Evolutionary conservation across 2,113 vertebrate species (phyloP).

Genomic region (Typhlomys cinereus): DNA sequence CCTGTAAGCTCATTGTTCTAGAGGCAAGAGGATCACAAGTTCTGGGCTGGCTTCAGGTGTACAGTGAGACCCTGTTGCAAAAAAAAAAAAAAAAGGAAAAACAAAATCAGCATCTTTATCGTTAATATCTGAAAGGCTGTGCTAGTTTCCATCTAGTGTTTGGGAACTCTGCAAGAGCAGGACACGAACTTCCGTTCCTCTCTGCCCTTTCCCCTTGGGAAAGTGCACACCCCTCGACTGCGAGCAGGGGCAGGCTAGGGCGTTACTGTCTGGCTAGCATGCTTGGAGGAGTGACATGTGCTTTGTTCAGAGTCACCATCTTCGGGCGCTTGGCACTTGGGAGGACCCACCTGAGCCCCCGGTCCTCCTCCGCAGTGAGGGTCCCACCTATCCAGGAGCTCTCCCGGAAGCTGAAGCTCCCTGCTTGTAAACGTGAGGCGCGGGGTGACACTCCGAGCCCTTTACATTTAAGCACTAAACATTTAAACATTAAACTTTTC

Average conservation of each 20-base stretch:
- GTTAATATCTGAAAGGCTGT: background rate
- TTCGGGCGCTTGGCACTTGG: background rate
- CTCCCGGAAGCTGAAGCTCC: background rate
- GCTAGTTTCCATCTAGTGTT: background rate
- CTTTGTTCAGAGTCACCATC: background rate
- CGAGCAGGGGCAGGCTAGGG: background rate
- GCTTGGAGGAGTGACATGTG: background rate
- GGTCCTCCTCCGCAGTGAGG: background rate
- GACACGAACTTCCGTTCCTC: background rate
- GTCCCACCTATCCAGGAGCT: background rate
- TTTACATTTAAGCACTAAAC: too few species aligned
- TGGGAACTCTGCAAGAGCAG: background rate
- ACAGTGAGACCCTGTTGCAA: background rate
- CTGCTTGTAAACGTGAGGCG: background rate
- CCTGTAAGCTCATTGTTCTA: background rate
- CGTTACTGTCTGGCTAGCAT: background rate
- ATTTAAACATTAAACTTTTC: background rate
- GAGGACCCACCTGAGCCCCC: background rate
- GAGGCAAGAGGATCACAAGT: background rate
- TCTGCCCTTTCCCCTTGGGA: background rate
- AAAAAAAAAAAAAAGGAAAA: background rate
- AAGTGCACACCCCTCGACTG: background rate
- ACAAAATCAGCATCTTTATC: background rate
- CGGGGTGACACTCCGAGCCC: background rate
- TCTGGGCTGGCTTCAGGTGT: background rate